A percentile compares a stretch with the other conserved stretches of the same genome.
Conservation (phyloP, 2,113 vertebrate genomes). For the Ictalurus punctatus region DNA sequence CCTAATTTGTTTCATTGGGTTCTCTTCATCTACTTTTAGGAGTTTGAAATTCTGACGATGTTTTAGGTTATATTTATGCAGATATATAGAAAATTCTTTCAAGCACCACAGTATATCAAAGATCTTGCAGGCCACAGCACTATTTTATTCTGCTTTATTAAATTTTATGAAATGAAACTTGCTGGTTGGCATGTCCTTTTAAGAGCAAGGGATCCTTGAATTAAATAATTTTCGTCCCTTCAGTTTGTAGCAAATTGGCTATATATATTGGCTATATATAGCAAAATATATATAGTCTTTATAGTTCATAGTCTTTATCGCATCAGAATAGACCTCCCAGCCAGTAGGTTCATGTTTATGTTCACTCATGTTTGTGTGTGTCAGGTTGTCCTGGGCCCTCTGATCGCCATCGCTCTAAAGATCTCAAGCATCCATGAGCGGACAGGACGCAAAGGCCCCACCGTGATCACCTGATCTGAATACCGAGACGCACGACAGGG, state of each 20-base stretch:
- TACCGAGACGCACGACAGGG: conserved; percentile 56
- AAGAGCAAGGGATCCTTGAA: background rate
- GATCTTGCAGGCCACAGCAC: background rate
- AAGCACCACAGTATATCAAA: background rate
- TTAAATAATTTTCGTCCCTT: background rate
- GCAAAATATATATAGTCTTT: no score
- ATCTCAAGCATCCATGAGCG: conserved; percentile 96
- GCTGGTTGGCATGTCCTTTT: background rate
- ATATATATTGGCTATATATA: no score
- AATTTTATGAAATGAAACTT: background rate
- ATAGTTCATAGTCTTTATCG: background rate
- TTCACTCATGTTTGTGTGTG: background rate
- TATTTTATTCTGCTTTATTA: background rate
- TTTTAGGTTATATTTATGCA: no score
- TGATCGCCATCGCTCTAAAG: conserved; percentile 96
- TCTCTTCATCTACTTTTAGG: no score
- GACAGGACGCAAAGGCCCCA: conserved; percentile 89
- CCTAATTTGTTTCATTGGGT: no score
- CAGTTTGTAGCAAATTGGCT: background rate
- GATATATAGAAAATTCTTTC: no score
- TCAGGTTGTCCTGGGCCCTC: conserved; percentile 94
- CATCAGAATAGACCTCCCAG: background rate
- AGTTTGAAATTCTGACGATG: no score
- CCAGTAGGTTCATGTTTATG: background rate
- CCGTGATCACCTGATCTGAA: conserved; percentile 88